Conservation (phyloP, 2,888 invertebrate species). For the Eulithis testata region DNA sequence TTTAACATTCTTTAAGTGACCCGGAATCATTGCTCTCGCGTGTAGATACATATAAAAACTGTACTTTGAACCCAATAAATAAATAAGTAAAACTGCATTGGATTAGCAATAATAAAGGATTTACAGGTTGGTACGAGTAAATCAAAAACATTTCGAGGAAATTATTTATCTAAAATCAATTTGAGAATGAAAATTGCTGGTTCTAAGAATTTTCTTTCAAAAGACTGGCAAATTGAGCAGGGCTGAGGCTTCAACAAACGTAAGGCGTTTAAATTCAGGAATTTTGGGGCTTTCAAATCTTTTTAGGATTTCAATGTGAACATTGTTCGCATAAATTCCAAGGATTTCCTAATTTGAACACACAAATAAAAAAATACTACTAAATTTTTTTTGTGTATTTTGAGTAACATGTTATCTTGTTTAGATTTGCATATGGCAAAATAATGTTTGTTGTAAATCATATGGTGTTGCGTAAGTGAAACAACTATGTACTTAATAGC, state of each 20-base stretch:
- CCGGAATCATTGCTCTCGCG: too few relatives aligned
- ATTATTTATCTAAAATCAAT: not conserved
- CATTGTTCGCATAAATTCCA: not conserved
- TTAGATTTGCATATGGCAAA: conserved; percentile 35
- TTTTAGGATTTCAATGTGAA: not conserved
- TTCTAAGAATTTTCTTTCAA: conserved; percentile 1
- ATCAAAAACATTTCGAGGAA: not conserved
- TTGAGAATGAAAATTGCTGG: not conserved
- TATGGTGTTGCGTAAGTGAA: conserved; percentile 8
- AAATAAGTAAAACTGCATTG: too few relatives aligned
- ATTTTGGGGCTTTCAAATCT: not conserved
- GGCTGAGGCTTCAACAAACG: conserved; percentile 3
- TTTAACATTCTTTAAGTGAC: too few relatives aligned
- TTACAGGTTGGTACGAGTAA: not conserved
- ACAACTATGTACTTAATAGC: not conserved
- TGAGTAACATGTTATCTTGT: conserved; percentile 47
- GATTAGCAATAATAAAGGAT: too few relatives aligned
- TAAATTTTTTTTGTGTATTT: conserved; percentile 41
- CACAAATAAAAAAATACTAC: conserved; percentile 9
- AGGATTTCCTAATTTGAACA: not conserved
- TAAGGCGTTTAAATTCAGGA: conserved; percentile 12
- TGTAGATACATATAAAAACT: too few relatives aligned
- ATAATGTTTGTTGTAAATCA: conserved; percentile 31
- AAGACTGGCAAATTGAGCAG: conserved; percentile 1
- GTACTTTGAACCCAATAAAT: too few relatives aligned